These are phyloP conservation scores for Athripsodes cinereus DNA, from an alignment of 2,888 invertebrate species.

Conservation along the genomic window DNA sequence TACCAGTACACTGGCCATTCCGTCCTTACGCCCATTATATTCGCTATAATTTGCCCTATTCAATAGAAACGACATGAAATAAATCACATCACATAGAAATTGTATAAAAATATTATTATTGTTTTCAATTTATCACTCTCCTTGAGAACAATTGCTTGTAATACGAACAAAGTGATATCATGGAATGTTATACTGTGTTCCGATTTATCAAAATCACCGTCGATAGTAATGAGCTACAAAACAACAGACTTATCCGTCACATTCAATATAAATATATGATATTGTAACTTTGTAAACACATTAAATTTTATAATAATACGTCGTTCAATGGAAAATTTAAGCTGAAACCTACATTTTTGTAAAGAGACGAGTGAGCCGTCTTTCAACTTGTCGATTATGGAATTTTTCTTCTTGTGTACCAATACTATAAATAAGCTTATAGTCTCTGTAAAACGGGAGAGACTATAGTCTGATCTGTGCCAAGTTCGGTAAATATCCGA, in stretches of 20 bases:
- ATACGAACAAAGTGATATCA: background rate
- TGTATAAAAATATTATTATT: background rate
- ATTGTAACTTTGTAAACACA: too few species aligned
- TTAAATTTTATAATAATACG: too few species aligned
- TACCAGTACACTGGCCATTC: constrained; percentile 1
- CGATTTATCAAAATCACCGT: background rate
- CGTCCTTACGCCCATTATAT: constrained; percentile 7
- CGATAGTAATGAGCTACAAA: background rate
- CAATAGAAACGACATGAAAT: constrained; percentile 9
- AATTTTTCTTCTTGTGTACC: too few species aligned
- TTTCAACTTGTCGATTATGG: too few species aligned
- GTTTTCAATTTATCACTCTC: constrained; percentile 1
- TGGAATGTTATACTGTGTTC: background rate
- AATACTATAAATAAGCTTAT: too few species aligned
- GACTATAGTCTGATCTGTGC: too few species aligned
- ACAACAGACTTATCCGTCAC: background rate
- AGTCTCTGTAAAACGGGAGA: too few species aligned
- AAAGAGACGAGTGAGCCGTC: too few species aligned
- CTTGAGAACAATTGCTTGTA: background rate
- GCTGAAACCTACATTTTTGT: too few species aligned
- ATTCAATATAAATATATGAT: too few species aligned
- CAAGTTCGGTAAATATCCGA: too few species aligned
- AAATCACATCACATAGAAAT: constrained; percentile 6
- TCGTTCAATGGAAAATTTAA: too few species aligned
- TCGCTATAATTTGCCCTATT: constrained; percentile 15